A percentile compares a stretch with the other conserved stretches of the same genome.
Conservation (phyloP, 2,113 vertebrate species). For the Fregata magnificens region DNA sequence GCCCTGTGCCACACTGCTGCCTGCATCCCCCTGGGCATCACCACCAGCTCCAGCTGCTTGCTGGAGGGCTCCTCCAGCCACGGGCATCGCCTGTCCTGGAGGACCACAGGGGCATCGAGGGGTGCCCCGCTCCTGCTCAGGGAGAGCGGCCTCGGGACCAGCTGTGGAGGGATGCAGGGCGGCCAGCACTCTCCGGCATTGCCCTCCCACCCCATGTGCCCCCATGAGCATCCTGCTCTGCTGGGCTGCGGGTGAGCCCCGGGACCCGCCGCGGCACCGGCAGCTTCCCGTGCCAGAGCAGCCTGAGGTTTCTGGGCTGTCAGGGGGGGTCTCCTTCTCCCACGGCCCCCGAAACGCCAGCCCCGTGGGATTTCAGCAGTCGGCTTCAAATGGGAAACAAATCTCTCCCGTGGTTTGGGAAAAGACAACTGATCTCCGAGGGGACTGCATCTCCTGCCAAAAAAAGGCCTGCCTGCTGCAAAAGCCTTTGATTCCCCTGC, state of each 20-base stretch:
- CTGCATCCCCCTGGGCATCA: background rate
- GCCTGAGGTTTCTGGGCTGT: background rate
- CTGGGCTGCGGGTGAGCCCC: background rate
- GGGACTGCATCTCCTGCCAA: slow-evolving; percentile 53
- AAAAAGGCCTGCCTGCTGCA: slow-evolving; percentile 53
- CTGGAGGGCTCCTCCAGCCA: background rate
- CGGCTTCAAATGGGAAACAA: slow-evolving; percentile 52
- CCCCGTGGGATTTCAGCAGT: background rate
- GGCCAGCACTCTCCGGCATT: background rate
- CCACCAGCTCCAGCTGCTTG: background rate
- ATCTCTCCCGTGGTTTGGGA: slow-evolving; percentile 23
- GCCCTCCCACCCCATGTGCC: background rate
- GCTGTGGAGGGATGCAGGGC: background rate
- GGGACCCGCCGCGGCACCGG: fast-evolving
- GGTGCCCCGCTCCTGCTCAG: background rate
- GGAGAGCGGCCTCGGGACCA: fast-evolving
- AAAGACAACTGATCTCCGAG: slow-evolving; percentile 28
- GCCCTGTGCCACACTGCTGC: background rate
- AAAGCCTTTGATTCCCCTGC: slow-evolving; percentile 66
- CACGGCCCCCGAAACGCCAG: background rate
- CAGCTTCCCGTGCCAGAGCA: background rate
- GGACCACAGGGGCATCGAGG: background rate
- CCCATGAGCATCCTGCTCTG: background rate
- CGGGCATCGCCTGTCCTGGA: fast-evolving
- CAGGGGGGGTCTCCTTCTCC: background rate